These are phyloP conservation scores for Melanocharis versteri DNA, from an alignment of 2,113 vertebrate species.

Conservation along the genomic window DNA sequence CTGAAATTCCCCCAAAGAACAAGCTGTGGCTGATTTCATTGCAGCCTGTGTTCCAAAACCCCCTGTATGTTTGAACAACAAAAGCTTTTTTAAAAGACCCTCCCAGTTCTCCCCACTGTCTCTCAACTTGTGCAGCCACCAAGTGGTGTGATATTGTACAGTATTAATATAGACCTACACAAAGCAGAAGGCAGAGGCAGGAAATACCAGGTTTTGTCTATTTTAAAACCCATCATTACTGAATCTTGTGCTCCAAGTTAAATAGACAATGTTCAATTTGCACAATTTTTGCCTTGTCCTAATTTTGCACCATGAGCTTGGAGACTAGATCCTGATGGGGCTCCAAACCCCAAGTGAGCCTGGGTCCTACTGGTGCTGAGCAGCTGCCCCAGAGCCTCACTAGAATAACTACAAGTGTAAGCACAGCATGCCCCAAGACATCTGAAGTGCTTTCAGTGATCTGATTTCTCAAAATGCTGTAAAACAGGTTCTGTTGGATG, in stretches of 20 bases:
- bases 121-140: not conserved
- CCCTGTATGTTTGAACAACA: not conserved
- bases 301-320: not conserved
- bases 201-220: not conserved
- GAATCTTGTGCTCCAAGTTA: not conserved
- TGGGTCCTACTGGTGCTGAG: not conserved
- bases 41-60: not conserved
- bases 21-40: not conserved
- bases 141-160: rapidly evolving
- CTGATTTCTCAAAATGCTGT: not conserved
- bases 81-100: not conserved
- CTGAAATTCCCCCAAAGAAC: not conserved
- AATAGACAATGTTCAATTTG: not conserved
- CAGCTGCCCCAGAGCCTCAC: not conserved
- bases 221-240: not conserved
- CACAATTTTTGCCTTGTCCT: not conserved
- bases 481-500: not conserved
- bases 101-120: not conserved
- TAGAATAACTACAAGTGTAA: not conserved
- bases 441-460: not conserved
- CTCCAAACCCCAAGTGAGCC: not conserved
- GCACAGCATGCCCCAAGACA: not conserved
- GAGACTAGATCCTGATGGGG: not conserved
- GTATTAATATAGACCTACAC: not conserved
- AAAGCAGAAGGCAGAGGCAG: not conserved